phyloP scores from a whole-genome alignment of 2,797 vertebrate genomes.

The Phalanger gymnotis region DNA sequence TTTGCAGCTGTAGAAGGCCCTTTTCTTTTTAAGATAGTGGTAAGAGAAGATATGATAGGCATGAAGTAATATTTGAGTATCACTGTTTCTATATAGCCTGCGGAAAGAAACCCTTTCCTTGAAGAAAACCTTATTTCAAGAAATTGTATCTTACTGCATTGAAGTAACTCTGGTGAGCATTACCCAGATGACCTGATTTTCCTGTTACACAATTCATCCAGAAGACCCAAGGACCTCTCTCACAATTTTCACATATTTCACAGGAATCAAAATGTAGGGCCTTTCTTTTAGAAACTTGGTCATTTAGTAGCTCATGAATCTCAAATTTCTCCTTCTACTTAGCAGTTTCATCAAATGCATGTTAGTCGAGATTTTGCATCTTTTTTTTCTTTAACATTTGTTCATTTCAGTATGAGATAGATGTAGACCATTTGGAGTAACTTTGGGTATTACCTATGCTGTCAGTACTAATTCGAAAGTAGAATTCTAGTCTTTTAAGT shows the following conservation, averaged over 20 bases:
- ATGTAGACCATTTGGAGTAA: conserved; percentile 22
- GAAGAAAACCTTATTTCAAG: background rate
- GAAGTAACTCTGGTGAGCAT: background rate
- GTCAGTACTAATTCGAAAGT: background rate
- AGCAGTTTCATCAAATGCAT: background rate
- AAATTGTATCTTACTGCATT: background rate
- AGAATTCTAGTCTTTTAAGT: conserved; percentile 20
- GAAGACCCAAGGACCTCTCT: background rate
- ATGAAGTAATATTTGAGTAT: background rate
- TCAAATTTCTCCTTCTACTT: conserved; percentile 8
- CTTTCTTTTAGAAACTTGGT: conserved; percentile 28
- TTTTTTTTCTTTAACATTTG: conserved; percentile 25
- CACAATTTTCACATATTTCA: conserved; percentile 40
- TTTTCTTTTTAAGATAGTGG: background rate
- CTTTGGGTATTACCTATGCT: background rate
- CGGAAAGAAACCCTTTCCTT: background rate
- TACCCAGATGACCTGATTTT: conserved; percentile 5
- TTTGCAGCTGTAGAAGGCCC: background rate
- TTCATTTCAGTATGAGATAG: conserved; percentile 30
- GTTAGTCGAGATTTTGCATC: background rate
- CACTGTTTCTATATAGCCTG: background rate
- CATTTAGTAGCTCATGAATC: conserved; percentile 7
- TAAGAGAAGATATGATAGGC: background rate
- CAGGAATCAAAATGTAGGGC: background rate
- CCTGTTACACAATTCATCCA: background rate